Base-by-base conservation (phyloP, 2,113 vertebrate genomes). In the Tetraodon nigroviridis region DNA sequence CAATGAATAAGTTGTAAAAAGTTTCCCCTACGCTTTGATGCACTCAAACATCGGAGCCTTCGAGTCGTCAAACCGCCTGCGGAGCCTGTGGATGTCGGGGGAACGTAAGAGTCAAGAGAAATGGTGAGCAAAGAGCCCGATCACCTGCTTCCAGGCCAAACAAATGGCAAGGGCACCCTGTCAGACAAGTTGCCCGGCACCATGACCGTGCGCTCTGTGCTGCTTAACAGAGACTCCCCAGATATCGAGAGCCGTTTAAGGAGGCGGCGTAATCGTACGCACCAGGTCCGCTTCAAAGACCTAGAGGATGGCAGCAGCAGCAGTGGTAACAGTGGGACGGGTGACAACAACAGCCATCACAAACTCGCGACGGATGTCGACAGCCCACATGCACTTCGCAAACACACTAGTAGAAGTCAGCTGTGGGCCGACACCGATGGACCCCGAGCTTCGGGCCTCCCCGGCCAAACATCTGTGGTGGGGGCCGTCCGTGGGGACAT, bases 281-380 rank as follows among this genome's bases (percentile, higher is more conserved):
- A 93, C 75, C 91, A 93, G 85, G 92, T 94, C 40, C 92, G 92
- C 73, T 94, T 93, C 46, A 92, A 93, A 82, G 92, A 93, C 82
- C 69, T 90, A 70, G 90, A 89, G 67, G 92, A 93, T 45, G 86
- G 85, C 47, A 80, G 76, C 69, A 87, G 69, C 76, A 88, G 85
- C 59, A 79, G 76, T 24, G 86, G 69, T 51, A 87, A 87, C 60
- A 84, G 87, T 48, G 86, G 76, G 19, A 81, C 84, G 0, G 83
- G 84, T 51, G 40, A 83, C 49, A 24, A 82, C 7, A 85, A 84
- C 58, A 86, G 79, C 82, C 82, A 82, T 73, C 82, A 73, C 51
- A 83, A 24, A 74, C 27, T 76, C 40, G 51, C 51, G 52, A 69
- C 64, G 10, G 83, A 88, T 7, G 79, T 79, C 58, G 74, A 70